Evolutionary conservation across 2,113 vertebrate species (phyloP).

Genomic region (Xyliphius kryptos): DNA sequence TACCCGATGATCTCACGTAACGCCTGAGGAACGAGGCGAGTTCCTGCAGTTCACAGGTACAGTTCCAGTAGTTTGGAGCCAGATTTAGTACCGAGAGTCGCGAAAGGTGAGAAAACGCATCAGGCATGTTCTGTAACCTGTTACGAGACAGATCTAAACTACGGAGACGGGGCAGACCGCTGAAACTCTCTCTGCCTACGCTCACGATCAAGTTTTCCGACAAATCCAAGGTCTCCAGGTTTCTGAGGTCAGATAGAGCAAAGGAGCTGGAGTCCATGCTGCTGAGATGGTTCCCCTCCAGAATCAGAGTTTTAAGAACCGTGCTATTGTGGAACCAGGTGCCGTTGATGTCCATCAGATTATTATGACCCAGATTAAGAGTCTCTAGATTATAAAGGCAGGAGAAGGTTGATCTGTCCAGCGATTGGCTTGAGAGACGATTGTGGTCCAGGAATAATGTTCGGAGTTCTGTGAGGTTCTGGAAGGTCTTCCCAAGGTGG

Average conservation of each 20-base stretch:
- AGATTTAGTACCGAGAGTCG: constrained; percentile 65
- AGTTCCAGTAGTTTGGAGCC: constrained; percentile 69
- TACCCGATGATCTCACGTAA: constrained; percentile 59
- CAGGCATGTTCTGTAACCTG: constrained; percentile 53
- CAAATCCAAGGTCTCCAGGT: constrained; percentile 68
- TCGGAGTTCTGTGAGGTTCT: constrained; percentile 55
- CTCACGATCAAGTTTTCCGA: constrained; percentile 67
- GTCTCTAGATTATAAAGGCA: constrained; percentile 58
- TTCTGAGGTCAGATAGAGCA: constrained; percentile 47
- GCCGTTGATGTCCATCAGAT: constrained; percentile 45
- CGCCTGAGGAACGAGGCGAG: constrained; percentile 60
- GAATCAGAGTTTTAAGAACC: constrained; percentile 58
- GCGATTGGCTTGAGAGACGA: constrained; percentile 56
- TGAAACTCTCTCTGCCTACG: constrained; percentile 60
- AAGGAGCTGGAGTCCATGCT: constrained; percentile 60
- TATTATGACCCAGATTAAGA: constrained; percentile 63
- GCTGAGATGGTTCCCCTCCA: constrained; percentile 68
- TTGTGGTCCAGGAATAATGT: constrained; percentile 69
- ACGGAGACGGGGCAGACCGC: constrained; percentile 52
- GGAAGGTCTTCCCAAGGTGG: constrained; percentile 57
- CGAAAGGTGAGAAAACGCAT: constrained; percentile 63
- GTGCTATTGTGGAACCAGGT: constrained; percentile 60
- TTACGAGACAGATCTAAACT: constrained; percentile 73
- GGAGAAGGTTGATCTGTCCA: constrained; percentile 59
- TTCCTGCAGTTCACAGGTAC: constrained; percentile 66